Evolutionary conservation across 30 jellyfish, hydroid and myxozoan genomes (phyloP).

Genomic region (Hydra vulgaris): DNA sequence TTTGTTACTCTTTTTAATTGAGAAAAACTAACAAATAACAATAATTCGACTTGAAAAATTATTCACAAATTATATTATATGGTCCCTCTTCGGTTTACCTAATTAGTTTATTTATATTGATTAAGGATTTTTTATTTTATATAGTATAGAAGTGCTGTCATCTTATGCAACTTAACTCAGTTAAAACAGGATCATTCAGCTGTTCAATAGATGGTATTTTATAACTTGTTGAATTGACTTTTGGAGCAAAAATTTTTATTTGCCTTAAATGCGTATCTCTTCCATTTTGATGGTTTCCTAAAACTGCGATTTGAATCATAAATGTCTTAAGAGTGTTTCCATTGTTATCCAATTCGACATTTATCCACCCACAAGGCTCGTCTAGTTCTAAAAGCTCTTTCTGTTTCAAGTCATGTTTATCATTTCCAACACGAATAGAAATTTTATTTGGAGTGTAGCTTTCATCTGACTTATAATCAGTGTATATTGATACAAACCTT

Average conservation of each 20-base stretch:
- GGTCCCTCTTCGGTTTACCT: too few species aligned
- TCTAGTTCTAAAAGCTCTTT: slow-evolving; percentile 72
- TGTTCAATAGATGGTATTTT: slow-evolving; percentile 27
- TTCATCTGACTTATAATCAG: slow-evolving; percentile 93
- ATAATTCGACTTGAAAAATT: too few species aligned
- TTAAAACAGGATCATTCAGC: not conserved
- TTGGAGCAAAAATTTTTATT: slow-evolving; percentile 86
- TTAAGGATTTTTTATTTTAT: too few species aligned
- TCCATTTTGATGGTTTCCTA: slow-evolving; percentile 96
- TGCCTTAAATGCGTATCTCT: slow-evolving; percentile 91
- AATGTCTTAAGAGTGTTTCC: slow-evolving; percentile 55
- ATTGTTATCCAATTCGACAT: slow-evolving; percentile 56
- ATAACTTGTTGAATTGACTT: slow-evolving; percentile 5
- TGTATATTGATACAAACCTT: slow-evolving; percentile 68
- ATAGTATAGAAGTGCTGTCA: too few species aligned
- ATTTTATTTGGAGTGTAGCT: slow-evolving; percentile 95
- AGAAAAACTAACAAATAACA: too few species aligned
- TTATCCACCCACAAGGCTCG: slow-evolving; percentile 96
- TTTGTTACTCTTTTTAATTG: too few species aligned
- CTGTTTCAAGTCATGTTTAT: slow-evolving; percentile 78
- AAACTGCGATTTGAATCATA: slow-evolving; percentile 90
- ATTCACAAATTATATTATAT: too few species aligned
- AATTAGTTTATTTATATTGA: too few species aligned
- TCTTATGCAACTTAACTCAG: slow-evolving; percentile 1
- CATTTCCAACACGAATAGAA: slow-evolving; percentile 91